These are phyloP conservation scores for Distichodus sexfasciatus DNA, from an alignment of 2,797 vertebrate species.

Conservation along the genomic window DNA sequence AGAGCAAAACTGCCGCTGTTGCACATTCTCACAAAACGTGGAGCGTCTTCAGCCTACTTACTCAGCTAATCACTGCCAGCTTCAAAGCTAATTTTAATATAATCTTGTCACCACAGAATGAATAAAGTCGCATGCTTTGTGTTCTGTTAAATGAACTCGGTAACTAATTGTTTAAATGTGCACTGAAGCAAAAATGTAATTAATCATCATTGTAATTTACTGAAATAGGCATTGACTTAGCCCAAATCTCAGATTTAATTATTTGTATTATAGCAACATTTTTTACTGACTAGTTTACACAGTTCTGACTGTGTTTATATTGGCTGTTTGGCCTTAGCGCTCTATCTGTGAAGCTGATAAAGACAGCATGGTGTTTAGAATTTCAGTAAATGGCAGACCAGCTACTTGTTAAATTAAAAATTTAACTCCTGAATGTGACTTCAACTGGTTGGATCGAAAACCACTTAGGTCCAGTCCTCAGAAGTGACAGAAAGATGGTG, in stretches of 20 bases:
- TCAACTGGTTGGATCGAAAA: slow-evolving; percentile 3
- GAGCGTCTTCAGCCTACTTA: slow-evolving; percentile 6
- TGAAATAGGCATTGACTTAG: not conserved
- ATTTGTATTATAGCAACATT: too few relatives aligned
- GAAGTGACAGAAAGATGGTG: not conserved
- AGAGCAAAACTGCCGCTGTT: not conserved
- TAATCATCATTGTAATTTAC: too few relatives aligned
- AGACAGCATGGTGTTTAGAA: slow-evolving; percentile 4
- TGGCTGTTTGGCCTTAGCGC: too few relatives aligned
- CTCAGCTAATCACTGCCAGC: slow-evolving; percentile 8
- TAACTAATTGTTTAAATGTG: not conserved
- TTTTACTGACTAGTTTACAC: too few relatives aligned
- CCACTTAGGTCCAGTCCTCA: not conserved
- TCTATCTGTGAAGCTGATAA: not conserved
- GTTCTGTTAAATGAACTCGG: not conserved
- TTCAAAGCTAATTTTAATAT: not conserved
- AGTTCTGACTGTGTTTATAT: too few relatives aligned
- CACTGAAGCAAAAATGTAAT: not conserved
- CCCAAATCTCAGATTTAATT: not conserved
- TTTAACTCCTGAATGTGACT: slow-evolving; percentile 4
- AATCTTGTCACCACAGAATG: not conserved
- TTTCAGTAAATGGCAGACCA: not conserved
- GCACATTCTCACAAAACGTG: not conserved
- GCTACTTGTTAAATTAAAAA: not conserved
- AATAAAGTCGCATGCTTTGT: not conserved